Evolutionary conservation across 2,113 vertebrate species (phyloP), one percentile per base, ranked within the genome.

Genomic region (Pluvialis apricaria): DNA sequence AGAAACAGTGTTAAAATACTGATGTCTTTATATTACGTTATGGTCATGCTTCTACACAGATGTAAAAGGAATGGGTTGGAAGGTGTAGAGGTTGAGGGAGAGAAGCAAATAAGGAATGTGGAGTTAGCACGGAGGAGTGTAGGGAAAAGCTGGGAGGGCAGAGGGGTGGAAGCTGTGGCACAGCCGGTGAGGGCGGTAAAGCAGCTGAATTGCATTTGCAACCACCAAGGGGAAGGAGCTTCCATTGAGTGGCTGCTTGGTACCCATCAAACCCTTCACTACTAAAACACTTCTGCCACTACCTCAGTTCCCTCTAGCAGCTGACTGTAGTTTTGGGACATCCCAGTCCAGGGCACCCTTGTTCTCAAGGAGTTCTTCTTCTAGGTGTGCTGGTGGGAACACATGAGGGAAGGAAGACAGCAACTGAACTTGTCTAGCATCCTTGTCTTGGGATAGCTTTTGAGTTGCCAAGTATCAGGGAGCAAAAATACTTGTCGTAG

Each of bases 101-200:
- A 76, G 40, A 65, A 61, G 21, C 25, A 52, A 72, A 38, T 24
- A 26, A 7, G 25, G 13, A 58, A n/a, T 14, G 28, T 16, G 17
- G 34, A 42, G 11, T 5, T 34, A 51, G n/a, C 15, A 16, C 1
- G 2, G 28, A 45, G 11, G n/a, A 71, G 15, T 1, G 1, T 26
- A 61, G 24, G 52, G 38, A n/a, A 51, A 58, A n/a, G 9, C 54
- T 17, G 29, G 15, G 32, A 42, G 15, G 15, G 25, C 70, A 42
- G 44, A 29, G 5, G 6, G 40, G 19, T 51, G 54, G 25, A 72
- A 82, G 21, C 34, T 36, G 26, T 64, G 18, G 14, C 60, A 62
- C n/a, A n/a, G 32, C 13, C 6, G 0, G 9, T 31, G 38, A 36
- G n/a, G 28, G 24, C 47, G 26, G 18, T 21, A 11, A 29, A 70